phyloP scores from a whole-genome alignment of 2,888 invertebrate species.

The Notodonta ziczac region DNA sequence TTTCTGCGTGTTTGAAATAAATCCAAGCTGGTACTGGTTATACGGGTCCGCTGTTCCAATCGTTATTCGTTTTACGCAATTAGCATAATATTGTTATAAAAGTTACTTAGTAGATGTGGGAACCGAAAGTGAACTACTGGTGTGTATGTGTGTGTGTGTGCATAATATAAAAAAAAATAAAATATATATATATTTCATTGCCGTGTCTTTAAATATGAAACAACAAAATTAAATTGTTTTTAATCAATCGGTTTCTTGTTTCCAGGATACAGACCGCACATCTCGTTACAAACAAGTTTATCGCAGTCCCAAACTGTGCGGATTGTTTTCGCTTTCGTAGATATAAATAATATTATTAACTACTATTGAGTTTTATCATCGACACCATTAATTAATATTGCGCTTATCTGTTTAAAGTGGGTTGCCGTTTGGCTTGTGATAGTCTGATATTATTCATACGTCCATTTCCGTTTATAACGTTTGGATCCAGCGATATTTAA shows the following conservation, averaged over 20 bases:
- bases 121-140: neutral
- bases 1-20: constrained; percentile 43
- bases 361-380: constrained; percentile 57
- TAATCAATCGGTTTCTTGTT: constrained; percentile 27
- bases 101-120: neutral
- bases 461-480: constrained; percentile 34
- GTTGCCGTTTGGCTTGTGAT: constrained; percentile 45
- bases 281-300: constrained; percentile 60
- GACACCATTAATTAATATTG: constrained; percentile 72
- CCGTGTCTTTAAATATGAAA: no score
- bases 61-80: constrained; percentile 17
- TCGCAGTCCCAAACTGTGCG: constrained; percentile 48
- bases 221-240: constrained; percentile 15
- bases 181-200: no score
- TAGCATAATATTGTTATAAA: constrained; percentile 20
- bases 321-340: constrained; percentile 68
- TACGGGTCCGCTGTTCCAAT: constrained; percentile 5
- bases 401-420: constrained; percentile 63
- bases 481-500: constrained; percentile 19
- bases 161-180: no score
- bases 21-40: constrained; percentile 43
- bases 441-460: constrained; percentile 32
- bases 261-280: constrained; percentile 52
- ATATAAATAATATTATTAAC: constrained; percentile 56
- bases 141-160: no score